Evolutionary conservation across 2,797 vertebrate genomes (phyloP).

Genomic region (Acipenser transmontanus): DNA sequence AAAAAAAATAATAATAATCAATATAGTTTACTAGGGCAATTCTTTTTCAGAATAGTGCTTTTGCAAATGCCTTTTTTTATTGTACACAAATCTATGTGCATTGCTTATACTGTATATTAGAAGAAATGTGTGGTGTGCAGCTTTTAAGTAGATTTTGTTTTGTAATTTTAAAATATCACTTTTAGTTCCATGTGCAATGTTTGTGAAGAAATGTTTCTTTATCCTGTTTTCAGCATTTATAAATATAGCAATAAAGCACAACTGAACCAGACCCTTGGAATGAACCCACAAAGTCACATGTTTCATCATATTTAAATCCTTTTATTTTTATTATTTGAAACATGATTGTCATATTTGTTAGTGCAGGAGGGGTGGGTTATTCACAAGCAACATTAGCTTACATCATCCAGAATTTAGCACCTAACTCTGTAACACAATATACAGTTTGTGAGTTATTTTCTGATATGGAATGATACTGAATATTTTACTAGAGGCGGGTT

Average conservation of each 20-base stretch:
- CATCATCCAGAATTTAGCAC: too few relatives aligned
- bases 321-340: too few relatives aligned
- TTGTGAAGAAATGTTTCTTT: slow-evolving; percentile 39
- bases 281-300: too few relatives aligned
- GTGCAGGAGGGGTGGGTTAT: too few relatives aligned
- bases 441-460: too few relatives aligned
- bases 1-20: neutral
- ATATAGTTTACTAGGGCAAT: slow-evolving; percentile 29
- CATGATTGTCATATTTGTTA: too few relatives aligned
- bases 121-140: neutral
- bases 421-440: too few relatives aligned
- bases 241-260: slow-evolving; percentile 77
- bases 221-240: slow-evolving; percentile 61
- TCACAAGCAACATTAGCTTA: too few relatives aligned
- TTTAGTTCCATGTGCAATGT: slow-evolving; percentile 55
- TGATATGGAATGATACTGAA: too few relatives aligned
- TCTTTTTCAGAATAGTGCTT: slow-evolving; percentile 33
- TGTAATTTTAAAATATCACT: slow-evolving; percentile 49
- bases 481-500: too few relatives aligned
- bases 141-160: slow-evolving; percentile 35
- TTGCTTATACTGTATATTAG: slow-evolving; percentile 24
- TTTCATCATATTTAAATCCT: too few relatives aligned
- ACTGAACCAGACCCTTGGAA: slow-evolving; percentile 37
- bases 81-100: slow-evolving; percentile 30
- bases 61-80: slow-evolving; percentile 26